These are phyloP conservation scores for Rhizoglyphus robini DNA, from an alignment of 1,140 invertebrate genomes.

Conservation along the genomic window DNA sequence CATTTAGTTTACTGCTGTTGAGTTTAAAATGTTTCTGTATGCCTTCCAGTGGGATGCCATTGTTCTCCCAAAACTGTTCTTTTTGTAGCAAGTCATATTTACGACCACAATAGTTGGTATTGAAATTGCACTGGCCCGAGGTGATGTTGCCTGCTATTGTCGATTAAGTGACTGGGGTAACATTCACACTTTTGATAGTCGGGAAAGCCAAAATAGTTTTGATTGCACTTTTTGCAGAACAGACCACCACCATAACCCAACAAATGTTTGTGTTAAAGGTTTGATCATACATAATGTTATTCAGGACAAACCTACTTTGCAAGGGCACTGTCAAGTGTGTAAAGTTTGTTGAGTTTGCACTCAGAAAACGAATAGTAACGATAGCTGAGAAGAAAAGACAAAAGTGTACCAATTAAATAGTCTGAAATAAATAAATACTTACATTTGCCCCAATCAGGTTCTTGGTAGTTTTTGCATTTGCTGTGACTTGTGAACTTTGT, in stretches of 20 bases:
- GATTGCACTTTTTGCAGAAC: conserved; percentile 71
- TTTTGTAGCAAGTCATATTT: too few species aligned
- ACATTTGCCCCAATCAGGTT: conserved; percentile 13
- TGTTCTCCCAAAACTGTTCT: too few species aligned
- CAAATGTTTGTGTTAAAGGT: not conserved
- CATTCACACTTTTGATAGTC: conserved; percentile 83
- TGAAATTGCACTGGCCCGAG: conserved; percentile 78
- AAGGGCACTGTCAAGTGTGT: conserved; percentile 71
- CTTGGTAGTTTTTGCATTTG: conserved; percentile 11
- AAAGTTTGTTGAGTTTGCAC: conserved; percentile 72
- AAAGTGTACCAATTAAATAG: not conserved
- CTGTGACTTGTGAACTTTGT: conserved; percentile 57
- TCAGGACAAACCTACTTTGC: conserved; percentile 43
- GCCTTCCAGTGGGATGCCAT: too few species aligned
- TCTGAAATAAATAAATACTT: not conserved
- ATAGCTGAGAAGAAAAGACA: not conserved
- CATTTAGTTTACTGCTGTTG: too few species aligned
- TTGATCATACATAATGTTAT: not conserved
- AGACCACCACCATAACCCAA: conserved; percentile 67
- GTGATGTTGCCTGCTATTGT: conserved; percentile 57
- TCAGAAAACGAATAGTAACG: conserved; percentile 89
- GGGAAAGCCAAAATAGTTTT: conserved; percentile 79
- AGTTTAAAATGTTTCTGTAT: too few species aligned
- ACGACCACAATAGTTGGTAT: conserved; percentile 66
- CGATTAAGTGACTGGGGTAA: conserved; percentile 55